Conservation (phyloP, 2,113 vertebrate genomes). For the Maccullochella peelii region DNA sequence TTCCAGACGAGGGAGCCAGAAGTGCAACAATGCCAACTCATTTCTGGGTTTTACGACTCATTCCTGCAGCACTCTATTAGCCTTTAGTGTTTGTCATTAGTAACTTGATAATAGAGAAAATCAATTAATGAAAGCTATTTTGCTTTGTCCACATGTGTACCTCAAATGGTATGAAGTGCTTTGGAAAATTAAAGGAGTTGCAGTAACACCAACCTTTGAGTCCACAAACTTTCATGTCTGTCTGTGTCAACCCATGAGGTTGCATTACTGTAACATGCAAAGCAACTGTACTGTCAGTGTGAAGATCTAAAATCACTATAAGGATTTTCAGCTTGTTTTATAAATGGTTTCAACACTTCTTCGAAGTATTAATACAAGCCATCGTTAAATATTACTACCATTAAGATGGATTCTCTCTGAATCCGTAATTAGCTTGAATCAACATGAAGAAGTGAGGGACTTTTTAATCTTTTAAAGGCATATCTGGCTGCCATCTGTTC, state of each 20-base stretch:
- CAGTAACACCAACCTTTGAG: neutral
- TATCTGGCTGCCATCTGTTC: slow-evolving; percentile 56
- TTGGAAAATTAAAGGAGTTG: neutral
- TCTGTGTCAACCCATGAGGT: neutral
- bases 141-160: neutral
- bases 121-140: neutral
- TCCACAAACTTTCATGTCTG: neutral
- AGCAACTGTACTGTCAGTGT: neutral
- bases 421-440: neutral
- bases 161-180: neutral
- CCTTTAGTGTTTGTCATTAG: too few species aligned
- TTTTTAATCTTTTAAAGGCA: neutral
- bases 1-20: too few species aligned
- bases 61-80: neutral
- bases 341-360: too few species aligned
- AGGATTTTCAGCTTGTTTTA: neutral
- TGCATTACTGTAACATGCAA: neutral
- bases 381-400: neutral
- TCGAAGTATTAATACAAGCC: neutral
- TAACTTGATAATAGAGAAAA: neutral
- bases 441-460: neutral
- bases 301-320: neutral
- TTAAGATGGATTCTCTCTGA: neutral
- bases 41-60: too few species aligned
- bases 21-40: too few species aligned